Percentiles rank a stretch among this genome's conserved stretches.
These are phyloP conservation scores for Grapholita molesta DNA, from an alignment of 1,140 invertebrate species.

Conservation along the genomic window DNA sequence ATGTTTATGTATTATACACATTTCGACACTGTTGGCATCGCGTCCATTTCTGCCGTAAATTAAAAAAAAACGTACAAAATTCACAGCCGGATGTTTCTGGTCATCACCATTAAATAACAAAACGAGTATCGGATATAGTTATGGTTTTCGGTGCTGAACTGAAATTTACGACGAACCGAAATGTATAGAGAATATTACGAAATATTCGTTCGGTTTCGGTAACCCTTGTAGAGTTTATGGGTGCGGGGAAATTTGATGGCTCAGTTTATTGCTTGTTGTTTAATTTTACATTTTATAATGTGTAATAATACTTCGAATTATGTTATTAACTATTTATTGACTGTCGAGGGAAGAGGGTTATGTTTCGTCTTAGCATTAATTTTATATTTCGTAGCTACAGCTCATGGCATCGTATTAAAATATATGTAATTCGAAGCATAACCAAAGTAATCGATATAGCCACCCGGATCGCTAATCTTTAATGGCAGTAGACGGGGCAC, in stretches of 20 bases:
- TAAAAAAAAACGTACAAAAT: neutral
- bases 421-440: no score
- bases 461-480: no score
- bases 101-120: conserved; percentile 5
- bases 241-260: neutral
- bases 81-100: neutral
- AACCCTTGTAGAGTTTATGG: neutral
- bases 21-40: neutral
- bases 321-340: no score
- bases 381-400: no score
- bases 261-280: neutral
- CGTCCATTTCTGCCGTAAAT: neutral
- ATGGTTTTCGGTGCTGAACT: neutral
- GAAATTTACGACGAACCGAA: conserved; percentile 4
- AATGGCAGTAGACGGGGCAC: no score
- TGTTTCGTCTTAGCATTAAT: no score
- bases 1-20: no score
- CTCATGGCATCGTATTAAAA: no score
- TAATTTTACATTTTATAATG: neutral
- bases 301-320: neutral
- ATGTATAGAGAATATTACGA: conserved; percentile 10
- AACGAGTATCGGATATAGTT: conserved; percentile 10
- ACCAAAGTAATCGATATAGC: no score
- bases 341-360: no score
- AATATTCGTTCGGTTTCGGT: neutral